Evolutionary conservation across 2,113 vertebrate species (phyloP), one percentile per base, ranked within the genome.

Genomic region (Oreocharis arfaki): DNA sequence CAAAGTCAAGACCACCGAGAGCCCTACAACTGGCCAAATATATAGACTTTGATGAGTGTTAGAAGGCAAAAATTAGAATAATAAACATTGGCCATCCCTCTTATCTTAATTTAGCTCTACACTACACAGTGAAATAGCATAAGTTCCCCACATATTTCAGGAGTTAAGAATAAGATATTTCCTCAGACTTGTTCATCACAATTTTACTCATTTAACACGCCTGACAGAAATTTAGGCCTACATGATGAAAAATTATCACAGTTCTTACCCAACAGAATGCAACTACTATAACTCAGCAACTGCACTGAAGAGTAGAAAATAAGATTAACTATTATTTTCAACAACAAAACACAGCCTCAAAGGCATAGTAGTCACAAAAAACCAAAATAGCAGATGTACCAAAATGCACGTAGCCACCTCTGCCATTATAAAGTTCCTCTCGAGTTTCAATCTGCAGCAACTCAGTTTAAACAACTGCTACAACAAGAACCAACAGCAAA

Each of bases 351-450:
- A 49, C 12, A 64, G 44, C 20, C 44, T 80, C 55, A 82, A 52
- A 87, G 26, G 32, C 35, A 46, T 0, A 52, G 13, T 16, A 56
- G 47, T 60, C 20, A 68, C 49, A 80, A 80, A 57, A 39, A 56
- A 41, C 57, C 50, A 63, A 82, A 53, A 59, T 1, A 81, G 15
- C 2, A 5, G 49, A n/a, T 3, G 0, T 37, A 27, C 21, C 42
- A n/a, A n/a, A 78, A 78, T 9, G 15, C 39, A 39, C 0, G 0
- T 53, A 52, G 20, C n/a, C 23, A 13, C 17, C 21, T 44, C 11
- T 16, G 6, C 69, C 55, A 21, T 47, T 33, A 30, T 22, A 55
- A 41, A 16, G 9, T 5, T 33, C 50, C 22, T 50, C 7, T 59
- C 28, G 75, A 55, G 35, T 82, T 75, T 78, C 59, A 64, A 4